Percentiles rank a stretch among this genome's conserved stretches.
Conservation (phyloP, 2,113 vertebrate genomes). For the Lepus timidus region DNA sequence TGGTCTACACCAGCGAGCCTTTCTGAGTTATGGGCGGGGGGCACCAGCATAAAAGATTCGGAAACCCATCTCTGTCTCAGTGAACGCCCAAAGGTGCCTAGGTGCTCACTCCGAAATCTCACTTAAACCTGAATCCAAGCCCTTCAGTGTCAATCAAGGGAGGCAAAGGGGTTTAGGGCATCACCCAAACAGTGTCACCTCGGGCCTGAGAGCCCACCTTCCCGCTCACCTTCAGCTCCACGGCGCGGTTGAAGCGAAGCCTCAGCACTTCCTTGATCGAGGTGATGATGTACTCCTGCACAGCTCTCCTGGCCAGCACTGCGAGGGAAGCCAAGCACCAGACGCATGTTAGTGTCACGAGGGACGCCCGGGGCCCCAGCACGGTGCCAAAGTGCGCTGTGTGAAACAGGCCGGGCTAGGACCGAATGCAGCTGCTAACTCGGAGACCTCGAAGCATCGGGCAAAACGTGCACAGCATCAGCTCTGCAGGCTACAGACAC, state of each 20-base stretch:
- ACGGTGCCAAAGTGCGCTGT: not conserved
- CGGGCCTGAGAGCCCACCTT: not conserved
- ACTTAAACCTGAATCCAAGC: not conserved
- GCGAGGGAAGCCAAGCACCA: slow-evolving; percentile 72
- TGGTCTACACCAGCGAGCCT: not conserved
- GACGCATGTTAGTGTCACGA: slow-evolving; percentile 48
- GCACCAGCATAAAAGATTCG: not conserved
- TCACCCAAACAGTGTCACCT: not conserved
- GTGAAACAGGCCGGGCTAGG: not conserved
- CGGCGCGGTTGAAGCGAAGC: slow-evolving; percentile 91
- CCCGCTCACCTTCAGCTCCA: slow-evolving; percentile 95
- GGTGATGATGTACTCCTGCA: slow-evolving; percentile 92
- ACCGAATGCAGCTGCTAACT: not conserved
- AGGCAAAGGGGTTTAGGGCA: not conserved
- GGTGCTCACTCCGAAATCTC: not conserved
- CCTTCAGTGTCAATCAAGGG: not conserved
- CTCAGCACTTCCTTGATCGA: slow-evolving; percentile 93
- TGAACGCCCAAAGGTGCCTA: not conserved
- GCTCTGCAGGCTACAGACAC: not conserved
- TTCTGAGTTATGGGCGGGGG: not conserved
- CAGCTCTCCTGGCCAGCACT: slow-evolving; percentile 93
- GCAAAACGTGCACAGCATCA: not conserved
- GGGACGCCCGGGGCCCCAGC: not conserved
- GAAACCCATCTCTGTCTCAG: not conserved
- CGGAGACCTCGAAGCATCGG: not conserved